These are phyloP conservation scores for Sarcophaga peregrina DNA, from an alignment of 1,140 invertebrate genomes.

Conservation along the genomic window DNA sequence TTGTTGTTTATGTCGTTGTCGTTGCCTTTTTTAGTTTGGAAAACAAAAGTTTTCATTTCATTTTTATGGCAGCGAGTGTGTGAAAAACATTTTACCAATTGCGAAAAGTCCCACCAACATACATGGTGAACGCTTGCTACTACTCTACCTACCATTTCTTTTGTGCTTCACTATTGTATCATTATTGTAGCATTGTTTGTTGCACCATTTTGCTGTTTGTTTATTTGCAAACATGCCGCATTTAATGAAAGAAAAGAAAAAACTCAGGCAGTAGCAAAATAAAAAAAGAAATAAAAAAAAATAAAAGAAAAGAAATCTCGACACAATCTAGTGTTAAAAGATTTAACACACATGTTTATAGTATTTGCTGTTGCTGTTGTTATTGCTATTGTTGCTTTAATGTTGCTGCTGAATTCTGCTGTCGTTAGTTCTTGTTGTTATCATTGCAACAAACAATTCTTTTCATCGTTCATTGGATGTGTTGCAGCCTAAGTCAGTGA, in stretches of 20 bases:
- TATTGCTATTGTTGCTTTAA: background rate
- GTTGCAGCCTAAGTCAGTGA: background rate
- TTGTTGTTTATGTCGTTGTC: background rate
- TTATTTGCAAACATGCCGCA: background rate
- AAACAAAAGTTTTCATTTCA: slow-evolving; percentile 12
- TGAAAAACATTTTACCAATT: background rate
- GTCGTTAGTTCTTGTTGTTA: no score
- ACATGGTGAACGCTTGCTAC: background rate
- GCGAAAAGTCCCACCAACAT: background rate
- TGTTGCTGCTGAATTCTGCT: background rate
- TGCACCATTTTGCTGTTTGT: background rate
- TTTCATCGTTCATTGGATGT: background rate
- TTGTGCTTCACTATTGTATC: background rate
- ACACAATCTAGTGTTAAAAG: slow-evolving; percentile 15
- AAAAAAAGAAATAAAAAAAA: no score
- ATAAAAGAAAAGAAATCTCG: background rate
- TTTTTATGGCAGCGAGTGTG: background rate
- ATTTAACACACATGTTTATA: slow-evolving; percentile 15
- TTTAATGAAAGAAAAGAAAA: no score
- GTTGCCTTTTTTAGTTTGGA: background rate
- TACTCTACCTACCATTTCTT: background rate
- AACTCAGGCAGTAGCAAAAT: no score
- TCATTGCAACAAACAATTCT: background rate
- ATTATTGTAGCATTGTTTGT: background rate
- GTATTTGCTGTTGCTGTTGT: background rate